Percentiles rank a stretch among this genome's conserved stretches.
These are phyloP conservation scores for Marcusenius ussheri DNA, from an alignment of 2,113 vertebrate genomes.

Conservation along the genomic window DNA sequence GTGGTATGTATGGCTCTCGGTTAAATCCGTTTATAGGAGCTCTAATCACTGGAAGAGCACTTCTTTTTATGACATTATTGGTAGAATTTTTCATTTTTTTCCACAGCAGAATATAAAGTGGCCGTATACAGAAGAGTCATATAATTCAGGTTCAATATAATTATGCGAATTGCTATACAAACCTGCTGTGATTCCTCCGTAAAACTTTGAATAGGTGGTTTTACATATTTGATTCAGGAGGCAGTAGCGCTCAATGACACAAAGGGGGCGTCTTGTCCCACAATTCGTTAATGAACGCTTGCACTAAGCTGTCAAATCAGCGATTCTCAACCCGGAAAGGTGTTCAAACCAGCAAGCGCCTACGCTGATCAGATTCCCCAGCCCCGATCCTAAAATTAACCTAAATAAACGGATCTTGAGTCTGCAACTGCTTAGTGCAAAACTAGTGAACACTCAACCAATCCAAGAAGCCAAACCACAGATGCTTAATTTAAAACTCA, in stretches of 20 bases:
- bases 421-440: too few species aligned
- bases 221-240: background rate
- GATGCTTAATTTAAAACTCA: too few species aligned
- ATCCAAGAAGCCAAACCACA: too few species aligned
- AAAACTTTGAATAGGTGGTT: background rate
- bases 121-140: background rate
- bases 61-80: background rate
- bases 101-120: background rate
- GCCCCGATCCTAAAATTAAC: too few species aligned
- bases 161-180: background rate
- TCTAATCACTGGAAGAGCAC: background rate
- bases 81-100: background rate
- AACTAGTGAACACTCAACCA: too few species aligned
- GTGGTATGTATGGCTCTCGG: background rate
- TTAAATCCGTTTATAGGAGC: background rate
- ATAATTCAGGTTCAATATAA: background rate
- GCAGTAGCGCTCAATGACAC: background rate
- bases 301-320: background rate
- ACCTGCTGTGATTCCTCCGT: background rate
- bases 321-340: too few species aligned
- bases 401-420: too few species aligned
- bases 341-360: too few species aligned
- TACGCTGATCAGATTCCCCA: too few species aligned
- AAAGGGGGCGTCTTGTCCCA: background rate
- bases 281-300: background rate